phyloP scores from a whole-genome alignment of 2,888 invertebrate genomes.

The Cosmopolites sordidus region DNA sequence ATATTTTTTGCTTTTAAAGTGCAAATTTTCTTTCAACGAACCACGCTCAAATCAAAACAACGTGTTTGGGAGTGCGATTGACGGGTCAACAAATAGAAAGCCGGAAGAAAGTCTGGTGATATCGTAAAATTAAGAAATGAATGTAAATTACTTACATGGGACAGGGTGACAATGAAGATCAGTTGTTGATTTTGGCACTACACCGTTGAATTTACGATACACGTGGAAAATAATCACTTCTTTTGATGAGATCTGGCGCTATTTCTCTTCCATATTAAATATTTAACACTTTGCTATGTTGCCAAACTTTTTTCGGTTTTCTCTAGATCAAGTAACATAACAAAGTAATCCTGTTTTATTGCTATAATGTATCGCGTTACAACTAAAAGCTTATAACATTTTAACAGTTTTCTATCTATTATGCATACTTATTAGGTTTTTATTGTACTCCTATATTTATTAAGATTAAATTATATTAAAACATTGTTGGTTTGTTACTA shows the following conservation, averaged over 20 bases:
- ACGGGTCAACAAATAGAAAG: constrained; percentile 6
- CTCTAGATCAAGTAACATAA: too few relatives aligned
- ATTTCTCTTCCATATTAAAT: constrained; percentile 14
- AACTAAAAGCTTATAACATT: too few relatives aligned
- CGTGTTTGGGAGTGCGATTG: not conserved
- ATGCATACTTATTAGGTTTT: too few relatives aligned
- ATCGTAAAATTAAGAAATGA: not conserved
- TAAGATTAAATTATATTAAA: too few relatives aligned
- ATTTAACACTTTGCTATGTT: constrained; percentile 9
- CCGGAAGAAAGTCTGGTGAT: not conserved
- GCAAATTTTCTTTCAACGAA: too few relatives aligned
- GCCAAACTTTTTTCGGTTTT: constrained; percentile 6
- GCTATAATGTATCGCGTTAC: too few relatives aligned
- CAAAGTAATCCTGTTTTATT: too few relatives aligned
- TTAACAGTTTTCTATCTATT: too few relatives aligned
- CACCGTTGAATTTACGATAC: constrained; percentile 9
- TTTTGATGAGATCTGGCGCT: constrained; percentile 16
- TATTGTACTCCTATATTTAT: too few relatives aligned
- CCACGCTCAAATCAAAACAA: not conserved
- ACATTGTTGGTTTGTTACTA: too few relatives aligned
- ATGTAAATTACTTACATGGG: constrained; percentile 15
- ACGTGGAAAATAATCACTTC: constrained; percentile 17
- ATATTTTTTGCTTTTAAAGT: too few relatives aligned
- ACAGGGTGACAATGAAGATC: not conserved
- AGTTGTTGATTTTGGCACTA: constrained; percentile 7